phyloP scores from a whole-genome alignment of 2,888 invertebrate genomes.

The Synanthedon tipuliformis region DNA sequence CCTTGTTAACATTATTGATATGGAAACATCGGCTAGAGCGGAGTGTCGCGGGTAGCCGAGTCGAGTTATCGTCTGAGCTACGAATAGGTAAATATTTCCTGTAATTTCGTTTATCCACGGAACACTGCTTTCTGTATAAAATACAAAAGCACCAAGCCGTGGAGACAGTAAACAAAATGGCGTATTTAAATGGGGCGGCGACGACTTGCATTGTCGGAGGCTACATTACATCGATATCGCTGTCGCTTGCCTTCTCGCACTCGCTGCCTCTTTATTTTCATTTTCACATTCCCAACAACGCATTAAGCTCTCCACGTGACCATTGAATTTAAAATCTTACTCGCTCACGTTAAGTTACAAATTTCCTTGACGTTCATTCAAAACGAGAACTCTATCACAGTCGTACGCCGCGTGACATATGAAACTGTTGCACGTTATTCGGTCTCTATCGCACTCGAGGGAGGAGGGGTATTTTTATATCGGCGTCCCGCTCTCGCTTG shows the following conservation, averaged over 20 bases:
- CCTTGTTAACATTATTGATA: neutral
- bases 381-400: constrained; percentile 19
- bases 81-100: constrained; percentile 59
- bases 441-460: constrained; percentile 34
- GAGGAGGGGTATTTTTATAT: constrained; percentile 44
- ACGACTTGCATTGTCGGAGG: constrained; percentile 48
- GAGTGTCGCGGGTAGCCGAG: constrained; percentile 15
- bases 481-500: constrained; percentile 43
- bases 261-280: constrained; percentile 48
- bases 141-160: constrained; percentile 44
- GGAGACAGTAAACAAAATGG: constrained; percentile 68
- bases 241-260: constrained; percentile 42
- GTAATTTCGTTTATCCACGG: constrained; percentile 59
- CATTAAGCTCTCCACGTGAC: constrained; percentile 13
- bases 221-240: constrained; percentile 12
- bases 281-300: constrained; percentile 27
- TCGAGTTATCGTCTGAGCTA: constrained; percentile 26
- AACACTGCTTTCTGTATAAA: constrained; percentile 59
- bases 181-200: constrained; percentile 70
- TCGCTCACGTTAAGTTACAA: constrained; percentile 11
- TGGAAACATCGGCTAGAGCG: constrained; percentile 6
- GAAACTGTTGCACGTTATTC: constrained; percentile 53
- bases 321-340: constrained; percentile 17
- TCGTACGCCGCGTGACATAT: constrained; percentile 31
- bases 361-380: constrained; percentile 9